Base-by-base conservation (phyloP, 1,140 invertebrate species). In the Euwallacea fornicatus region DNA sequence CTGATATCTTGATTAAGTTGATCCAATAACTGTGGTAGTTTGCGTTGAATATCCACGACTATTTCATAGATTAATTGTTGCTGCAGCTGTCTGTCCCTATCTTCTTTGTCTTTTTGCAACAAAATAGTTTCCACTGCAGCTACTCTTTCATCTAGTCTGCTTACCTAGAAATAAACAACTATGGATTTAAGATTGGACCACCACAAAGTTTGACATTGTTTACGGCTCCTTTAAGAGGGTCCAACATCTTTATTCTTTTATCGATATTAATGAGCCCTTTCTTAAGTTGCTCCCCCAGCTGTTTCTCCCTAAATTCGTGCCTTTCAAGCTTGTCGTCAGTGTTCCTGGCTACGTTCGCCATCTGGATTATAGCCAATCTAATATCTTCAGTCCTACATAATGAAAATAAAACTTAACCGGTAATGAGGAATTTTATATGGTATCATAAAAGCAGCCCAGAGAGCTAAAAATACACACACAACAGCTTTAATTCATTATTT, bases 301-400 rank as follows among this genome's bases (percentile, higher is more conserved):
- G 89, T 50, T 90, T 86, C 78, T 94, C 93, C 11, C 93, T 83
- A 66, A 86, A 88, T 79, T 96, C 93, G 79, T 96, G 93, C 33
- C 93, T 83, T 76, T 94, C 93, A 70, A 96, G 79, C 81, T 95
- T 95, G 76, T 91, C 91, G 55, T 91, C 91, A 67, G 90, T 88
- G 21, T 88, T 86, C 21, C 91, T 85, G 81, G 93, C 89, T 80
- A 93, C 90, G 79, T 93, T 89, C 55, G 94, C 91, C 70, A 97
- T 82, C 33, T 91, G 92, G 72, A 93, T 79, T 80, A 95, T 89
- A 0, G 91, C 92, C 78, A 92, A 89, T 73, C 90, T 87, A 62
- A 94, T 91, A 71, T 94, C 91, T 81, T 92, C 90, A 79, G 91
- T 89, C 13, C 93, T 94, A 78, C 4, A 33, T 33, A 33, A 33